Evolutionary conservation across 1,140 invertebrate genomes (phyloP), one percentile per base, ranked within the genome.

Genomic region (Drosophila prosaltans): DNA sequence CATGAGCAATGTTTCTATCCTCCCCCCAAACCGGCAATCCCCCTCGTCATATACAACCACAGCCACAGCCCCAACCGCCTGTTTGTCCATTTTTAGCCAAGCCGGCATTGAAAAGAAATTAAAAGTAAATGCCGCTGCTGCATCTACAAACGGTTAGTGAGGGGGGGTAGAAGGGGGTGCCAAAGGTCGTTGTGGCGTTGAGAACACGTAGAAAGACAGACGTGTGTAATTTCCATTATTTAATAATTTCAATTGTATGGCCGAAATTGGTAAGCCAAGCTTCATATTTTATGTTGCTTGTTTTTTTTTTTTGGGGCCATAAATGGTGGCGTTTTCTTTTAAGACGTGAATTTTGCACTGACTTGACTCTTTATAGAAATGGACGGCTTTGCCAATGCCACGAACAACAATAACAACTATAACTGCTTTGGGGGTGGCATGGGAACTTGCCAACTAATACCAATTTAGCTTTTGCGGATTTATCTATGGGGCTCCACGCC

Each of bases 51-150:
- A 60, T 5, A 36, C 32, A 63, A 78, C 71, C 64, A 68, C 69
- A 72, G 72, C 70, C 73, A 65, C 72, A 70, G 62, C 64, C 62
- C 66, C 72, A 70, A 45, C 60, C 59, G 40, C 45, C 40, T 21
- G 65, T 21, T 62, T 78, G 71, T 48, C 84, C 83, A 90, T 90
- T 74, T 88, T 88, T 84, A 84, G 85, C 43, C 55, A 74, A 55
- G 32, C 62, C 84, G 78, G 66, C 84, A 89, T 89, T 89, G 84
- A 89, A 89, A 89, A 81, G 84, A 89, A 89, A 89, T 89, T 89
- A 89, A 89, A 84, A 89, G 84, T 89, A 85, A 90, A 88, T 81
- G 72, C 74, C 81, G 80, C 67, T 58, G 55, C 55, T 39, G 36
- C 57, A 59, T 4, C 32, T 39, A 51, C 16, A 51, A 51, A 51